Conservation (phyloP, 2,888 invertebrate genomes). For the Scrobipalpa atriplicella region DNA sequence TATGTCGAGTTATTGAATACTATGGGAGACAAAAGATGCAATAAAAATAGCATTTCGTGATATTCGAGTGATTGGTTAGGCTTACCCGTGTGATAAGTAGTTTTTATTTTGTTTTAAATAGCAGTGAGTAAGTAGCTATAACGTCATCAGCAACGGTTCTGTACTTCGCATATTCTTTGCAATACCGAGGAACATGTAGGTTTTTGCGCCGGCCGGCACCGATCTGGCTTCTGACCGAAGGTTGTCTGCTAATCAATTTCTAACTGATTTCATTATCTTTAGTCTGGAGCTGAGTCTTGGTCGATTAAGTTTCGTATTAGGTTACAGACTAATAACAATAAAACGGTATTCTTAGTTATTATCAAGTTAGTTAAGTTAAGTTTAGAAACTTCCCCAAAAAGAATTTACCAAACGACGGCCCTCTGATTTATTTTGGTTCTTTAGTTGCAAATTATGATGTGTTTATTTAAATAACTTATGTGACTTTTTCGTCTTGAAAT, state of each 20-base stretch:
- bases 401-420: background rate
- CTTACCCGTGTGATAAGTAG: too few relatives aligned
- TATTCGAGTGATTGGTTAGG: too few relatives aligned
- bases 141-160: background rate
- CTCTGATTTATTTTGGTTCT: too few relatives aligned
- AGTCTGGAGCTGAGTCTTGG: background rate
- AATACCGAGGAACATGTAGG: slow-evolving; percentile 41
- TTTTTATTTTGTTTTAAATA: background rate
- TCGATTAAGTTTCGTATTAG: slow-evolving; percentile 10
- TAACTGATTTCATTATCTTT: background rate
- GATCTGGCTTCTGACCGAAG: slow-evolving; percentile 44
- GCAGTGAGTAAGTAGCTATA: background rate
- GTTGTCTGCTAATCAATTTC: slow-evolving; percentile 37
- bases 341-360: background rate
- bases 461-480: too few relatives aligned
- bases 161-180: slow-evolving; percentile 34
- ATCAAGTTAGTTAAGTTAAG: background rate
- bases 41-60: too few relatives aligned
- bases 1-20: too few relatives aligned
- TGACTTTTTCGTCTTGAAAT: too few relatives aligned
- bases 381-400: background rate
- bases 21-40: too few relatives aligned
- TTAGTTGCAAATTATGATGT: too few relatives aligned
- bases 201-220: slow-evolving; percentile 47
- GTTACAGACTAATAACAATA: slow-evolving; percentile 4